phyloP scores from a whole-genome alignment of 1,140 invertebrate genomes.

The Drosophila dunni region DNA sequence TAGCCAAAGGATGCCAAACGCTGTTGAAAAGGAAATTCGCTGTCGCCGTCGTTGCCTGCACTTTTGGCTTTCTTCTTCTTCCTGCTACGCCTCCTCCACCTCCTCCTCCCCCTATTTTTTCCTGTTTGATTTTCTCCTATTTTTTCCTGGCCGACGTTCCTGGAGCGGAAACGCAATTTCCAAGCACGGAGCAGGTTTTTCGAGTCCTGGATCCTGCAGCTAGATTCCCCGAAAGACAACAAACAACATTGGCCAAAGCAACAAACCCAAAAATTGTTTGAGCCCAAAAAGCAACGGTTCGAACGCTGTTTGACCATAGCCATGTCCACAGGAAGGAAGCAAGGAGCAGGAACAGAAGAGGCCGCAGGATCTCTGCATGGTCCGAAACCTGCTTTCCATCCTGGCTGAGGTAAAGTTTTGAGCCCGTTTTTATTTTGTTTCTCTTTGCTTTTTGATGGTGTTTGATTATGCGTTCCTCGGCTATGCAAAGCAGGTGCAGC shows the following conservation, averaged over 20 bases:
- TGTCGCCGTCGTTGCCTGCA: conserved; percentile 34
- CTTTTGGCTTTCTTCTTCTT: conserved; percentile 18
- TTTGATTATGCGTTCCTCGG: conserved; percentile 77
- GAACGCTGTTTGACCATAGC: conserved; percentile 22
- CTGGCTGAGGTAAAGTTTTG: background rate
- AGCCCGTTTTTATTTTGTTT: conserved; percentile 9
- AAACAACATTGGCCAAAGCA: conserved; percentile 66
- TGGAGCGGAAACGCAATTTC: conserved; percentile 78
- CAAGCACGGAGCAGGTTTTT: conserved; percentile 45
- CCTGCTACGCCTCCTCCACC: background rate
- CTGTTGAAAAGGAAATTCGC: conserved; percentile 43
- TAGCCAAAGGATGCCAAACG: conserved; percentile 33
- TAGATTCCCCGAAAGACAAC: conserved; percentile 63
- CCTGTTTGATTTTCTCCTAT: conserved; percentile 1
- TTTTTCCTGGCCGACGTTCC: conserved; percentile 29
- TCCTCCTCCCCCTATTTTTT: background rate
- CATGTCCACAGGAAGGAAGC: background rate
- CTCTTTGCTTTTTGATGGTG: conserved; percentile 67
- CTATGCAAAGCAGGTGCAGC: conserved; percentile 48
- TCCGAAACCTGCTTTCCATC: background rate
- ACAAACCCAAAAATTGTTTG: conserved; percentile 80
- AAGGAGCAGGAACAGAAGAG: background rate
- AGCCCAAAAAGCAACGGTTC: conserved; percentile 61
- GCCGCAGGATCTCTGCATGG: background rate
- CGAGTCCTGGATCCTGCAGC: background rate